Evolutionary conservation across 2,888 invertebrate genomes (phyloP), one percentile per base, ranked within the genome.

Genomic region (Sericinus montela): DNA sequence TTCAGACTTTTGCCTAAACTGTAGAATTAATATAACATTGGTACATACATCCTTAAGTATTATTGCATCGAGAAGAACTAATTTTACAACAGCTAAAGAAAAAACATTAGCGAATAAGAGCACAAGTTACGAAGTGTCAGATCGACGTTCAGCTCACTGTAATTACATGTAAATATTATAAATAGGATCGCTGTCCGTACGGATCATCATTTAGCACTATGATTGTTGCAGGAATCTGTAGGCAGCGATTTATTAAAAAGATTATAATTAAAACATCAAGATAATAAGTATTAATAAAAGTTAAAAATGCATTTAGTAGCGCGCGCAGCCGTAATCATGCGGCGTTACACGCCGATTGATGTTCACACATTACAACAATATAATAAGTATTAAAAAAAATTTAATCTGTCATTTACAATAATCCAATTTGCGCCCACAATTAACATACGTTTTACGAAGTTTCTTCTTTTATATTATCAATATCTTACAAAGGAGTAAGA

Each of bases 1-100:
- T 67, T 85, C 83, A 84, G 84, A 85, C 83, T 87, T 81, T 77
- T 80, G 75, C 69, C 75, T 79, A 80, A 76, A 74, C 74, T 73
- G 81, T 78, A 77, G 67, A 75, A 69, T 73, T 67, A 71, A 57
- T 62, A 65, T 67, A 75, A 79, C 75, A 72, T 70, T 70, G 73
- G 65, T 73, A 67, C 59, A 62, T 59, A 63, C 56, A 55, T 51
- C 63, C 57, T 64, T 67, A 74, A 54, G 61, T 59, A 68, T 59
- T 67, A 71, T 71, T 72, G 73, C 70, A 40, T 55, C 55, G 53
- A 67, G 65, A 63, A 62, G 47, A 62, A 63, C 61, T 67, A 70
- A 68, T 59, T 63, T 62, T 50, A 51, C 57, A 58, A 60, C 35
- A 54, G 45, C 51, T 38, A 53, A 58, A 55, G 14, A 40, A 41